Evolutionary conservation across 2,113 vertebrate species (phyloP).

Genomic region (Anoura caudifer): DNA sequence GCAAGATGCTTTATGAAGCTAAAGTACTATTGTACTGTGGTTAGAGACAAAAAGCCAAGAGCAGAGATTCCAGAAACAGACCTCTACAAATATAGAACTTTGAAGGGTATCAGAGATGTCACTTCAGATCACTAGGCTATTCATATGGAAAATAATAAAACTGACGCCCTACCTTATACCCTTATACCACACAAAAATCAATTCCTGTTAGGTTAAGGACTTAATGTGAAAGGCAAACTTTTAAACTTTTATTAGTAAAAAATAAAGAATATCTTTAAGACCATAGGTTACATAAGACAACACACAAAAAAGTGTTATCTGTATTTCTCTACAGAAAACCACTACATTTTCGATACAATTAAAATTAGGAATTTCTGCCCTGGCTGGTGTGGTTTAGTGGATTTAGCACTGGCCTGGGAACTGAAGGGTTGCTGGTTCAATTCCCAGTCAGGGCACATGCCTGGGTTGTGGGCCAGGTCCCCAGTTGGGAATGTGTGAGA

Average conservation of each 20-base stretch:
- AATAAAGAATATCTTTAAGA: slow-evolving; percentile 6
- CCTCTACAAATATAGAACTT: background rate
- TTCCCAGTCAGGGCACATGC: too few relatives aligned
- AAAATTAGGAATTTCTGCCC: slow-evolving; percentile 1
- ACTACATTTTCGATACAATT: background rate
- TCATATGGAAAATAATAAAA: background rate
- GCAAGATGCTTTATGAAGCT: slow-evolving; percentile 11
- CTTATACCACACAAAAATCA: background rate
- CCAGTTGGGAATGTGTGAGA: too few relatives aligned
- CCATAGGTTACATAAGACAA: background rate
- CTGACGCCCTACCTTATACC: background rate
- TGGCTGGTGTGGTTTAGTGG: too few relatives aligned
- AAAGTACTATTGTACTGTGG: background rate
- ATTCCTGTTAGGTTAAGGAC: background rate
- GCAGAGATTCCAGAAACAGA: background rate
- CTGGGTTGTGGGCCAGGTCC: too few relatives aligned
- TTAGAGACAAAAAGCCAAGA: slow-evolving; percentile 10
- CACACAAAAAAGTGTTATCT: background rate
- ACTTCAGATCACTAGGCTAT: slow-evolving; percentile 1
- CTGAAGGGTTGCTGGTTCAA: too few relatives aligned
- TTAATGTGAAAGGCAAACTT: background rate
- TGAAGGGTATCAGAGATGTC: background rate
- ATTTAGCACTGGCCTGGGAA: too few relatives aligned
- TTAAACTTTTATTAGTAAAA: background rate
- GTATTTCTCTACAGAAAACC: slow-evolving; percentile 26